Evolutionary conservation across 2,888 invertebrate species (phyloP).

Genomic region (Cotesia congregata): DNA sequence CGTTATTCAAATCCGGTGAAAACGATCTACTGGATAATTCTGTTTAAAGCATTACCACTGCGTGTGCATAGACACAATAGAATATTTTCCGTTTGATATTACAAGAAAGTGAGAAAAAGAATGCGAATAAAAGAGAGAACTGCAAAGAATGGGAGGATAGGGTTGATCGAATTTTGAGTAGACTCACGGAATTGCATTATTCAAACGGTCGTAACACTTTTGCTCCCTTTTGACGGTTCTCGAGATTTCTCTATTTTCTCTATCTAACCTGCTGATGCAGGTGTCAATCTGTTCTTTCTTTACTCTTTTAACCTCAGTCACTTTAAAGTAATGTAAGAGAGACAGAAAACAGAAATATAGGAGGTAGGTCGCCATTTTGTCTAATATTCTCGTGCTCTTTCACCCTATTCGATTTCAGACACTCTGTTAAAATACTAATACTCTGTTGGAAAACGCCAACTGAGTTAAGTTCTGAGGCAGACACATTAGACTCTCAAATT

Average conservation of each 20-base stretch:
- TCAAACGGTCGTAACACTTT: slow-evolving; percentile 53
- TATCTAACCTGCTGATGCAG: slow-evolving; percentile 44
- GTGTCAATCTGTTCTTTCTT: slow-evolving; percentile 61
- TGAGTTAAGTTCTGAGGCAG: slow-evolving; percentile 33
- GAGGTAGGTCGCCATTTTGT: slow-evolving; percentile 27
- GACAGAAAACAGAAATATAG: slow-evolving; percentile 4
- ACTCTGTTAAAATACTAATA: slow-evolving; percentile 4
- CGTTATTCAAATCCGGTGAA: neutral
- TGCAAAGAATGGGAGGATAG: neutral
- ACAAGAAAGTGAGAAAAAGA: neutral
- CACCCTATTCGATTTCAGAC: slow-evolving; percentile 14
- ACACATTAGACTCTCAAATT: slow-evolving; percentile 68
- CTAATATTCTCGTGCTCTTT: slow-evolving; percentile 26
- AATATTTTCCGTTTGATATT: slow-evolving; percentile 29
- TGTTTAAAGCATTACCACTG: neutral
- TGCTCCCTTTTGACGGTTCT: slow-evolving; percentile 13
- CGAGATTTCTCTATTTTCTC: slow-evolving; percentile 49
- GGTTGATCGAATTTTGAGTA: slow-evolving; percentile 34
- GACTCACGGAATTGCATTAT: slow-evolving; percentile 62
- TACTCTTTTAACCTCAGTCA: slow-evolving; percentile 26
- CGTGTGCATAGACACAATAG: neutral
- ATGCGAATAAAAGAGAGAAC: slow-evolving; percentile 1
- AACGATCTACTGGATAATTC: neutral
- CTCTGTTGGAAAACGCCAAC: slow-evolving; percentile 19
- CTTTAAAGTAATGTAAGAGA: slow-evolving; percentile 5